Conservation (phyloP, 2,113 vertebrate genomes). For the Ptilorrhoa leucosticta region DNA sequence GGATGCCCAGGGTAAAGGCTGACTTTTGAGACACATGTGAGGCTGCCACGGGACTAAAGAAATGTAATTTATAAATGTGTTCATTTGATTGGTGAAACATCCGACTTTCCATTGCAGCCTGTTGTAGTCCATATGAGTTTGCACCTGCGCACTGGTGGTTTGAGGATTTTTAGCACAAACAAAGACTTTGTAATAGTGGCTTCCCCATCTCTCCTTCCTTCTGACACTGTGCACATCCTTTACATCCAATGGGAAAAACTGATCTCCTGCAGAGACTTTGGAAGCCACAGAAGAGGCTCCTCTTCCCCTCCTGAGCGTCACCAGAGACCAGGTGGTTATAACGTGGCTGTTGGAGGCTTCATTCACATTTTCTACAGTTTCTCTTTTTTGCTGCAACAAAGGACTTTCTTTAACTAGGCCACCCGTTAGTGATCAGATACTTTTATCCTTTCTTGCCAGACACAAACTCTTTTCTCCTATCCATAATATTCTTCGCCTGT, state of each 20-base stretch:
- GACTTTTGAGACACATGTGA: not conserved
- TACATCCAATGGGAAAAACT: not conserved
- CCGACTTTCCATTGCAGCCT: not conserved
- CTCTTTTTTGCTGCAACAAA: conserved; percentile 28
- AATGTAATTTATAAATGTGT: not conserved
- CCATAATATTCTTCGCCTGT: not conserved
- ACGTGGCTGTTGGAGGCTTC: not conserved
- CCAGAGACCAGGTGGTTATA: not conserved
- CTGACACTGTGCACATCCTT: not conserved
- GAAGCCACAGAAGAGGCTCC: not conserved
- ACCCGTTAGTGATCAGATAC: not conserved
- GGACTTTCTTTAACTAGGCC: conserved; percentile 36
- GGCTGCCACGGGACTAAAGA: not conserved
- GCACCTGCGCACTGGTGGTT: not conserved
- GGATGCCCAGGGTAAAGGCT: not conserved
- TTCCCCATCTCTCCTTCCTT: not conserved
- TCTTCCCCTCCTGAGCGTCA: not conserved
- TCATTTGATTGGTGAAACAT: not conserved
- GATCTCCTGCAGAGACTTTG: not conserved
- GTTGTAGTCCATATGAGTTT: rapidly evolving
- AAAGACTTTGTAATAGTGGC: not conserved
- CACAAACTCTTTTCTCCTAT: not conserved
- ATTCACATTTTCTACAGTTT: not conserved
- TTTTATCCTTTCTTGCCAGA: conserved; percentile 32
- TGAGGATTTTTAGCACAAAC: not conserved